Evolutionary conservation across 2,797 vertebrate genomes (phyloP), one percentile per base, ranked within the genome.

Genomic region (Eremophila alpestris): DNA sequence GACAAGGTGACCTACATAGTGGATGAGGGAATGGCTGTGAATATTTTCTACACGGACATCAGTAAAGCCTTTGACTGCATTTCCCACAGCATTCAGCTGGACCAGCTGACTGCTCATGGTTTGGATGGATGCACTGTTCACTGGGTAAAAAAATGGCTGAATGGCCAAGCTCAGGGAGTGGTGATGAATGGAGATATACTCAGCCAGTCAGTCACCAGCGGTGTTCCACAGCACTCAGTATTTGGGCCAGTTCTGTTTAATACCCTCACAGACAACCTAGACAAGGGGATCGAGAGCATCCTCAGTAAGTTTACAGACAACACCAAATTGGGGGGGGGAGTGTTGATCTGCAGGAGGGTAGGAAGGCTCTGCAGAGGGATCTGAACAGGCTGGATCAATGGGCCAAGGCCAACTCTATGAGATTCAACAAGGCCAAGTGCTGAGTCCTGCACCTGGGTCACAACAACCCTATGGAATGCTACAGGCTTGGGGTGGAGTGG

Each of bases 351-450:
- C 26, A 10, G n/a, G 16, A 68, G 5, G 13, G 23, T 5, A n/a
- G 29, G 19, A 60, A 60, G 40, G 54, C 71, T 29, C 55, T 76
- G 40, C 38, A 85, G n/a, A 29, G 46, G 13, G 40, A 85, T 45
- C 17, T 32, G 21, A 13, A 81, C 36, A 20, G 36, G n/a, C 13
- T 32, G 49, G 26, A 69, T 27, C 2, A 0, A 52, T 15, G 19
- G 2, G 2, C 38, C 19, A 36, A 2, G 5, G 40, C 7, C 16
- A 76, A 5, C 3, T n/a, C 16, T 7, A 27, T 52, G n/a, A 46
- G 13, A 18, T 24, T 40, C 13, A 40, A 21, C 23, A 60, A 40
- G 19, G 40, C n/a, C 40, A 68, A 68, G 17, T 7, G 38, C 11
- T 38, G 38, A 11, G 38, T 38, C 38, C 11, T 38, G 38, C 38